A percentile compares a stretch with the other conserved stretches of the same genome.
Conservation (phyloP, 2,797 vertebrate species). For the Cuculus canorus region DNA sequence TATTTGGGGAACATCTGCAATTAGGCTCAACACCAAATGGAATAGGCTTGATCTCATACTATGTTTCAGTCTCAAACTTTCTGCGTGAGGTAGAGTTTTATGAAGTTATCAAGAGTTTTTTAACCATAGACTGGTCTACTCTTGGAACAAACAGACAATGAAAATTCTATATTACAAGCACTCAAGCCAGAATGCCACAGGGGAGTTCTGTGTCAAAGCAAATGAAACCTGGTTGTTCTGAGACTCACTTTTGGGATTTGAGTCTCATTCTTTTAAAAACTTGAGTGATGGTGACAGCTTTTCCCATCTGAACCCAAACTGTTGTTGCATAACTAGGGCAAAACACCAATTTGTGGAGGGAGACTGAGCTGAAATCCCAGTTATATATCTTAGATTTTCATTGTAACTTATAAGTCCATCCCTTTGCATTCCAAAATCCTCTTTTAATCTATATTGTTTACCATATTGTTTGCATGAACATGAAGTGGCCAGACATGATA, state of each 20-base stretch:
- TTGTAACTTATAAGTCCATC: neutral
- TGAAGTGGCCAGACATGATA: neutral
- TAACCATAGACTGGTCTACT: neutral
- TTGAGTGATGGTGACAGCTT: neutral
- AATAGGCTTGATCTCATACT: neutral
- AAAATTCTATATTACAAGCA: neutral
- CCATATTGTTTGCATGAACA: neutral
- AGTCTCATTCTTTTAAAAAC: neutral
- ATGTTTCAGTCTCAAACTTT: neutral
- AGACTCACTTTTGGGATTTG: neutral
- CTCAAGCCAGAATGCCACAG: neutral
- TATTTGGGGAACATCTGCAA: neutral
- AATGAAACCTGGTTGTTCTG: neutral
- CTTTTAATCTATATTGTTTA: neutral
- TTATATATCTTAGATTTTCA: neutral
- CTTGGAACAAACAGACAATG: neutral
- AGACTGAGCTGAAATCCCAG: neutral
- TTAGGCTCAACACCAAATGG: neutral
- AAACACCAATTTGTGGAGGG: fast-evolving
- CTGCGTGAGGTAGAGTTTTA: neutral
- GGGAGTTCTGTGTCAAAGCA: neutral
- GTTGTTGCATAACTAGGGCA: neutral
- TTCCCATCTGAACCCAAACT: neutral
- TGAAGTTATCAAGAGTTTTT: neutral
- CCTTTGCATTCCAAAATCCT: neutral